Conservation (phyloP, 2,113 vertebrate genomes). For the Melanotaenia duboulayi region DNA sequence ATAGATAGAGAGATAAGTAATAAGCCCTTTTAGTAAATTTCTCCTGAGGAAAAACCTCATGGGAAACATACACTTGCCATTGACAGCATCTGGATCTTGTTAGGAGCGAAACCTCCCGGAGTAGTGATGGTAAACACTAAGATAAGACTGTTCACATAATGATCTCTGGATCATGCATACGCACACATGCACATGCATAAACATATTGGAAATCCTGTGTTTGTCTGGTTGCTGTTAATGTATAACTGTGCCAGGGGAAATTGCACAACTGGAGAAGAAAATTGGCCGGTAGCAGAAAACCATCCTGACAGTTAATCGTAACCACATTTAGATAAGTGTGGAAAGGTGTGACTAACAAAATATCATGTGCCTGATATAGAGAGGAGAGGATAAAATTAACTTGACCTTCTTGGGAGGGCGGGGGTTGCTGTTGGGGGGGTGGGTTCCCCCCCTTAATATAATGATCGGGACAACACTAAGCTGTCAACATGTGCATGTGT, state of each 20-base stretch:
- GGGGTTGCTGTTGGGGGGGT: too few relatives aligned
- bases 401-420: too few relatives aligned
- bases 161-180: slow-evolving; percentile 25
- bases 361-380: neutral
- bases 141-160: slow-evolving; percentile 55
- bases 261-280: slow-evolving; percentile 27
- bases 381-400: too few relatives aligned
- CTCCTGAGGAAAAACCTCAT: slow-evolving; percentile 25
- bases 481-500: neutral
- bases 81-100: slow-evolving; percentile 47
- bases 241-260: slow-evolving; percentile 24
- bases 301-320: slow-evolving; percentile 37
- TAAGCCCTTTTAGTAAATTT: slow-evolving; percentile 44
- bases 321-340: slow-evolving; percentile 19
- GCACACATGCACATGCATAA: slow-evolving; percentile 12
- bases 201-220: neutral
- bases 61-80: slow-evolving; percentile 38
- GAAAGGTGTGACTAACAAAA: slow-evolving; percentile 7
- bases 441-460: too few relatives aligned
- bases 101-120: slow-evolving; percentile 40
- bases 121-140: slow-evolving; percentile 52
- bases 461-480: too few relatives aligned
- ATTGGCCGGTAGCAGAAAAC: slow-evolving; percentile 23
- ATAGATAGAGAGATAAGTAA: slow-evolving; percentile 30
- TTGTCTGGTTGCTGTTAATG: slow-evolving; percentile 35